A percentile compares a stretch with the other conserved stretches of the same genome.
Evolutionary conservation across 1,140 invertebrate species (phyloP).

Genomic region (Macrocentrus cingulum): DNA sequence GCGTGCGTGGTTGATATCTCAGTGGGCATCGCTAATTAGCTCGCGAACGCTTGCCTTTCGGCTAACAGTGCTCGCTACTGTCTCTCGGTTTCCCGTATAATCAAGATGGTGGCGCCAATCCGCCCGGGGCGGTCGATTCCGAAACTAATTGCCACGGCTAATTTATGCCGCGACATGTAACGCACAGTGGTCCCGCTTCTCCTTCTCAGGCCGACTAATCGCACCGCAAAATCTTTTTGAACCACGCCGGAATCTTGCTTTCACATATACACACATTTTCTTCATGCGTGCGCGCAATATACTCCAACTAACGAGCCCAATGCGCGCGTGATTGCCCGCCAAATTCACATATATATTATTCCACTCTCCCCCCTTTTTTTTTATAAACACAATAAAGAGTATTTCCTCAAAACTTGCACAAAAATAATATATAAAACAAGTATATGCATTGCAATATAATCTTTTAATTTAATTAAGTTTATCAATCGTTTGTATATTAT

Average conservation of each 20-base stretch:
- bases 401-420: too few species aligned
- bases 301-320: background rate
- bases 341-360: background rate
- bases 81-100: slow-evolving; percentile 47
- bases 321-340: too few species aligned
- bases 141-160: slow-evolving; percentile 59
- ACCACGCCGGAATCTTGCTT: slow-evolving; percentile 17
- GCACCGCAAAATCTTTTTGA: slow-evolving; percentile 35
- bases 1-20: slow-evolving; percentile 54
- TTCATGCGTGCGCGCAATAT: background rate
- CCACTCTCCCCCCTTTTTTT: too few species aligned
- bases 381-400: too few species aligned
- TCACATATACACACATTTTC: background rate
- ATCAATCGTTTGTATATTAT: too few species aligned
- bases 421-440: too few species aligned
- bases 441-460: too few species aligned
- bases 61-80: slow-evolving; percentile 59
- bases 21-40: slow-evolving; percentile 60
- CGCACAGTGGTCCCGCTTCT: slow-evolving; percentile 52
- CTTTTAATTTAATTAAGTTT: too few species aligned
- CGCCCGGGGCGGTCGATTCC: slow-evolving; percentile 54
- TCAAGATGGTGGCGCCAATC: slow-evolving; percentile 59
- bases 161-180: slow-evolving; percentile 56
- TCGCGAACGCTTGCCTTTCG: slow-evolving; percentile 51
- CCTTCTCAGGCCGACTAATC: slow-evolving; percentile 42